Percentiles rank a stretch among this genome's conserved stretches.
Conservation (phyloP, 2,888 invertebrate species). For the Sesia apiformis region DNA sequence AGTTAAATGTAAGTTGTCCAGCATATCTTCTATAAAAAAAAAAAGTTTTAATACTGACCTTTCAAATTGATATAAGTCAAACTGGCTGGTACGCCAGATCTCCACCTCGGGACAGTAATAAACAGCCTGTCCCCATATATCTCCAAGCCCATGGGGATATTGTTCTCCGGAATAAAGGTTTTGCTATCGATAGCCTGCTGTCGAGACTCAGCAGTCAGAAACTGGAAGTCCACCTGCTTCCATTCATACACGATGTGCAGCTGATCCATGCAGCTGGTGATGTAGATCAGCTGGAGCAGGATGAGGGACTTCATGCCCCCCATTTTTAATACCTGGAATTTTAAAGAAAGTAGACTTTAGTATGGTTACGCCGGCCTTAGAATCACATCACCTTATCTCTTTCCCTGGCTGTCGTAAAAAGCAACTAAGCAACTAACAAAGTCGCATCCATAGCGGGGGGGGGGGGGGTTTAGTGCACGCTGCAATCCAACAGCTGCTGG, state of each 20-base stretch:
- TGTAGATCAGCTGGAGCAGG: conserved; percentile 47
- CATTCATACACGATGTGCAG: conserved; percentile 81
- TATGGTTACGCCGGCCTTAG: neutral
- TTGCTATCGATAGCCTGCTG: conserved; percentile 74
- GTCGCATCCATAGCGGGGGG: too few relatives aligned
- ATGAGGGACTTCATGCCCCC: conserved; percentile 40
- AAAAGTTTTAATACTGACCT: conserved; percentile 56
- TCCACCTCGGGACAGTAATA: conserved; percentile 84
- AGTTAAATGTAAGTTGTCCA: too few relatives aligned
- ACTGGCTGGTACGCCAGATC: conserved; percentile 81
- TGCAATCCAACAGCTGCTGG: too few relatives aligned
- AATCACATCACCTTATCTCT: too few relatives aligned
- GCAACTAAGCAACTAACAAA: too few relatives aligned
- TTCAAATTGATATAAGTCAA: conserved; percentile 82
- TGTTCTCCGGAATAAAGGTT: conserved; percentile 80
- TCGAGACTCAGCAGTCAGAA: conserved; percentile 69
- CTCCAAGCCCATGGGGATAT: conserved; percentile 84
- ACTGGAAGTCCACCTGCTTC: conserved; percentile 82
- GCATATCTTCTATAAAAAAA: neutral
- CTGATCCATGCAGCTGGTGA: conserved; percentile 75
- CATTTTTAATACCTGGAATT: conserved; percentile 42
- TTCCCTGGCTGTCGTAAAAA: too few relatives aligned
- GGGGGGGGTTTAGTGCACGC: too few relatives aligned
- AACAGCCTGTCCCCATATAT: conserved; percentile 80
- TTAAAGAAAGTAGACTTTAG: neutral